Conservation (phyloP, 2,113 vertebrate species). For the Proterorhinus semilunaris region DNA sequence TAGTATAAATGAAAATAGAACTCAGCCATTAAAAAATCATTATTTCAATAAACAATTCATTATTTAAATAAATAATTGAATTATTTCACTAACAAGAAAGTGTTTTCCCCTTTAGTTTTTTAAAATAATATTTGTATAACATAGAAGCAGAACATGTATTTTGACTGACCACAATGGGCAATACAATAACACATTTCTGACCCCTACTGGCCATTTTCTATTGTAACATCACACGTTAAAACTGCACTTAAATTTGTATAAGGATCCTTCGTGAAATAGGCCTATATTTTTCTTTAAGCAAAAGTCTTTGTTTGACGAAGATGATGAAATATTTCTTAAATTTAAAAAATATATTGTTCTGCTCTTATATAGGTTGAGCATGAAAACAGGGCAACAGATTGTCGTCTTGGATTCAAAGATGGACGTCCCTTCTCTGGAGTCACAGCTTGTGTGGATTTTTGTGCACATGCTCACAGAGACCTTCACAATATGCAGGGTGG, state of each 20-base stretch:
- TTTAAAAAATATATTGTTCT: background rate
- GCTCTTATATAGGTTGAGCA: conserved; percentile 83
- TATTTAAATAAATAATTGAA: too few relatives aligned
- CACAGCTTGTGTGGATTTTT: conserved; percentile 96
- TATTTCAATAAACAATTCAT: too few relatives aligned
- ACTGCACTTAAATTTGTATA: too few relatives aligned
- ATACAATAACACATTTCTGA: background rate
- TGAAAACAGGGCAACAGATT: conserved; percentile 90
- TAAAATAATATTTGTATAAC: background rate
- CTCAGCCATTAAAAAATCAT: too few relatives aligned
- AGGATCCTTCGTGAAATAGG: too few relatives aligned
- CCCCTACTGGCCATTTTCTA: conserved; percentile 3
- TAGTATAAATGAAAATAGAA: too few relatives aligned
- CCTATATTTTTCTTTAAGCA: too few relatives aligned
- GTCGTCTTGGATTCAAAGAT: conserved; percentile 88
- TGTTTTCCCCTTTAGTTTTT: too few relatives aligned
- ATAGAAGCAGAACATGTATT: background rate
- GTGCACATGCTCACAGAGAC: conserved; percentile 95
- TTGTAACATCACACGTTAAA: background rate
- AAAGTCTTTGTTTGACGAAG: background rate
- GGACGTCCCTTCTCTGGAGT: conserved; percentile 97
- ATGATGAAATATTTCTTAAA: background rate
- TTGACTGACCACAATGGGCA: too few relatives aligned
- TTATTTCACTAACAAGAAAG: too few relatives aligned
- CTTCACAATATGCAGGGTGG: conserved; percentile 96